Evolutionary conservation across 2,888 invertebrate species (phyloP), one percentile per base, ranked within the genome.

Genomic region (Drosophila cyrtoloma): DNA sequence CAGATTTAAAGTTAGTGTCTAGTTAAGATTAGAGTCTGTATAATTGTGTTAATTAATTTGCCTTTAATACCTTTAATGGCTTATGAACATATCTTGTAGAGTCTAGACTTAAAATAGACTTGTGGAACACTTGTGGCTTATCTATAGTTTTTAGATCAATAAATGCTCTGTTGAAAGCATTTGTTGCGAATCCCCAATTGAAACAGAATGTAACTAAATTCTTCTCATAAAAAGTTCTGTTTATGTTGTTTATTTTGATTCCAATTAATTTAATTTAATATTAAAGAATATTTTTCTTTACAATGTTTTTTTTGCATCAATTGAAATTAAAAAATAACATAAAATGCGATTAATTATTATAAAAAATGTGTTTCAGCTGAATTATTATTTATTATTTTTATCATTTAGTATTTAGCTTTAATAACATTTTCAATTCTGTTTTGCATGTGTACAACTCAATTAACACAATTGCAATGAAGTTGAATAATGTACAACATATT

Each of bases 91-190:
- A 33, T 33, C 3, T 33, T 37, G 37, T 16, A 16, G 16, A 39
- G 39, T 9, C 9, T 9, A n/a, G 4, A 10, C 4, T 39, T n/a
- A 0, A 39, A n/a, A 10, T 10, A n/a, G 5, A 42, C 22, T 3
- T 1, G 44, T 14, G 14, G 0, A 14, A 44, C 3, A 12, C n/a
- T n/a, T n/a, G n/a, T 44, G n/a, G 3, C 0, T 44, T 22, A 1
- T 16, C 2, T 16, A 47, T 16, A 22, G 3, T 47, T 16, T 22
- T 1, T 16, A 16, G 7, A 7, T 14, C 3, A 44, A n/a, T 2
- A 44, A 12, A n/a, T 5, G 2, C 10, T n/a, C 5, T 0, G 7
- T 47, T 22, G 0, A 47, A 47, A 16, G 4, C 22, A 22, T 22
- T 47, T 22, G 6, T 14, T 47, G 2, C 4, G 3, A 2, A 35